Conservation (phyloP, 1,140 invertebrate species). For the fruit fly (Drosophila melanogaster) region Release_6_plus_ISO1_MT NT_033779.5:10657001-10657500, state of each 20-base stretch:
- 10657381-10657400: too few species aligned
- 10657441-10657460: slow-evolving; percentile 35
- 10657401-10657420: too few species aligned
- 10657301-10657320: too few species aligned
- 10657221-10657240: neutral
- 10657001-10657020: slow-evolving; percentile 79
- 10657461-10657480: slow-evolving; percentile 62
- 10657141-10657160: neutral
- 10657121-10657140: neutral
- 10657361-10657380: too few species aligned
- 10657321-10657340: too few species aligned
- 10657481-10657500: slow-evolving; percentile 29
- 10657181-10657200: neutral
- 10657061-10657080: neutral
- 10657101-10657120: slow-evolving; percentile 5
- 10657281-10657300: too few species aligned
- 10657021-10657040: slow-evolving; percentile 60
- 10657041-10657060: slow-evolving; percentile 31
- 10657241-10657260: neutral
- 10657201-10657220: neutral
- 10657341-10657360: too few species aligned
- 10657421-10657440: slow-evolving; percentile 21
- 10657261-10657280: neutral
- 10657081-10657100: slow-evolving; percentile 1
- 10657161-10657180: too few species aligned